phyloP scores from a whole-genome alignment of 1,140 invertebrate species.

The Brachionus sp. region DNA sequence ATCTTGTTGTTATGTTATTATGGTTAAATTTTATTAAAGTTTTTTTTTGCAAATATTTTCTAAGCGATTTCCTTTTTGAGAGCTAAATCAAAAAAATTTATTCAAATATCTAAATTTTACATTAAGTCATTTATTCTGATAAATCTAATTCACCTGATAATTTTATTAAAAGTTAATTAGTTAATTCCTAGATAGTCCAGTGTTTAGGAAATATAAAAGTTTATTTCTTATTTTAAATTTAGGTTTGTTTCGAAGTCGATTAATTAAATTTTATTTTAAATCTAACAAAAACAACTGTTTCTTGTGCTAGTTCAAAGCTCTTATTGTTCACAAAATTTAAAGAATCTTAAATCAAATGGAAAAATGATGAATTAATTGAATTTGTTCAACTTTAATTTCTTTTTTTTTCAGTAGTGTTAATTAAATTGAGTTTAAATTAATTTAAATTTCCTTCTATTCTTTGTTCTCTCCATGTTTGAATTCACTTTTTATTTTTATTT shows the following conservation, averaged over 20 bases:
- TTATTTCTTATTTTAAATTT: neutral
- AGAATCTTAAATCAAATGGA: conserved; percentile 34
- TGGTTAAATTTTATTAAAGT: neutral
- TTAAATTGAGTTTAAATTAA: conserved; percentile 42
- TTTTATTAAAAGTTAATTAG: neutral
- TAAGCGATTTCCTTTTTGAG: neutral
- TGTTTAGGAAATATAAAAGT: neutral
- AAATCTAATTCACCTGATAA: neutral
- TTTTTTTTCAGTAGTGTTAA: conserved; percentile 28
- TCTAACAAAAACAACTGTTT: conserved; percentile 21
- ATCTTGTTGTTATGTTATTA: neutral
- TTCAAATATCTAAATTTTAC: neutral
- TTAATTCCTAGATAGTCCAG: neutral
- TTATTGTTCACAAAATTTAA: neutral
- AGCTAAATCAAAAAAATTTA: neutral
- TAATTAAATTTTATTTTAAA: neutral
- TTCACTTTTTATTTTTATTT: conserved; percentile 1
- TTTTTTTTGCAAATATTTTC: neutral
- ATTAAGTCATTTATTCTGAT: neutral
- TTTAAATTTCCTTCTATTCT: conserved; percentile 29
- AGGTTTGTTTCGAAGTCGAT: neutral
- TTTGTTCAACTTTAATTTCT: conserved; percentile 31
- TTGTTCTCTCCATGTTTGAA: neutral
- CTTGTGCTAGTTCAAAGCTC: neutral
- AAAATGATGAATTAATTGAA: conserved; percentile 39